These are phyloP conservation scores for Brenthis ino DNA, from an alignment of 2,888 invertebrate genomes.

Conservation along the genomic window DNA sequence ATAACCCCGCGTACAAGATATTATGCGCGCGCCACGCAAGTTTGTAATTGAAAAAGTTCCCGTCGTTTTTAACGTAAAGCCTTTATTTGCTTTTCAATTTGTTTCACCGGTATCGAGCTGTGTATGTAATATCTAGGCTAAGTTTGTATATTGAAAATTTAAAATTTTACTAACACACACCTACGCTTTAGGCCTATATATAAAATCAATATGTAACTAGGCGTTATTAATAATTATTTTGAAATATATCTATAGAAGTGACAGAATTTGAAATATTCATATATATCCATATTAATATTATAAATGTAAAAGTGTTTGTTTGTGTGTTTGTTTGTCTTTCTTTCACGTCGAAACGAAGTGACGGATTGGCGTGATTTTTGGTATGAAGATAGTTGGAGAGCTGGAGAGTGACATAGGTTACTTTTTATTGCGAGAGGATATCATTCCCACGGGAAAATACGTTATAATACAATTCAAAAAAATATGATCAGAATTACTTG, in stretches of 20 bases:
- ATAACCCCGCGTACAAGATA: slow-evolving; percentile 50
- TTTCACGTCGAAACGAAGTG: too few relatives aligned
- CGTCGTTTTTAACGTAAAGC: slow-evolving; percentile 60
- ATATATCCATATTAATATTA: too few relatives aligned
- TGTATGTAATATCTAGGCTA: slow-evolving; percentile 48
- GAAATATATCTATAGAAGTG: neutral
- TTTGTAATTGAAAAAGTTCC: slow-evolving; percentile 81
- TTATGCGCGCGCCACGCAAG: slow-evolving; percentile 68
- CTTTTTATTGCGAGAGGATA: too few relatives aligned
- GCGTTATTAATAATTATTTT: slow-evolving; percentile 1
- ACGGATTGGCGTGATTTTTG: too few relatives aligned
- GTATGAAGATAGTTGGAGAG: too few relatives aligned
- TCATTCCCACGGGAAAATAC: too few relatives aligned
- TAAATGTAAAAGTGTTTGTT: too few relatives aligned
- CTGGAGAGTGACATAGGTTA: too few relatives aligned
- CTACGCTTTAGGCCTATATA: neutral
- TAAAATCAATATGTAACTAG: slow-evolving; percentile 1
- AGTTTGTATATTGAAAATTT: slow-evolving; percentile 53
- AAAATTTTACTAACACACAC: slow-evolving; percentile 43
- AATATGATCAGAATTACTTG: too few relatives aligned
- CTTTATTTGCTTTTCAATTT: slow-evolving; percentile 64
- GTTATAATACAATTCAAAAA: too few relatives aligned
- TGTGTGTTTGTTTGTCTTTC: too few relatives aligned
- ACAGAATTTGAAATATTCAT: too few relatives aligned
- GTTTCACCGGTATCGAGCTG: slow-evolving; percentile 53